Base-by-base conservation (phyloP, 2,888 invertebrate genomes). In the Netelia virgata region DNA sequence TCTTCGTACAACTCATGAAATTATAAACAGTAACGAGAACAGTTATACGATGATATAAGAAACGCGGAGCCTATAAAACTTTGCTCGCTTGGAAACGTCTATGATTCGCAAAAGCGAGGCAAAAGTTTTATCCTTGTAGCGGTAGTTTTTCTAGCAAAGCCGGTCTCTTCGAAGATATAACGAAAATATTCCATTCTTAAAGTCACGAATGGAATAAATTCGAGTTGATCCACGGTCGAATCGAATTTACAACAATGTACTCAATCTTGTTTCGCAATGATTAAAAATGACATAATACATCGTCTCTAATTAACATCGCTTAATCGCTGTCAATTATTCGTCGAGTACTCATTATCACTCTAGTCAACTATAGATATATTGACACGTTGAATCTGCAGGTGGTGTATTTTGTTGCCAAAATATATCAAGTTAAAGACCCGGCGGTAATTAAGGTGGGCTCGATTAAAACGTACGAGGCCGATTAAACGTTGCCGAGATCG, bases 381-480 rank as follows among this genome's bases (percentile, higher is more conserved):
- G n/a, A 23, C 28, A 28, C 10, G 43, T 23, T 43, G 10, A 9
- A 23, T 11, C 20, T 11, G 14, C n/a, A 11, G 9, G 28, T 20
- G 55, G 55, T 20, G 16, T 64, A 28, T 66, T 14, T 64, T n/a
- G 23, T 47, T 10, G 47, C 47, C 14, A 47, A 47, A 20, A 57
- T 57, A 57, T 47, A 47, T 10, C 10, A 28, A 18, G 18, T 70
- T 57, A 66, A 76, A 61, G 47, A 61, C 28, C 50, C 2, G 0
- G 18, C 14, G 41, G 47, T 79, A 75, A 75, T 66, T 61, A 53
- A 79, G 43, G 47, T n/a, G 43, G 63, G 41, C 55, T 66, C 36
- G 59, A 81, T 80, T 73, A 55, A 73, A 84, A 10, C 63, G 47
- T 50, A 76, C 23, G 73, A 50, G 36, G 72, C 72, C 72, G 61